Evolutionary conservation across 1,140 invertebrate genomes (phyloP), one percentile per base, ranked within the genome.

Genomic region (Sitodiplosis mosellana): DNA sequence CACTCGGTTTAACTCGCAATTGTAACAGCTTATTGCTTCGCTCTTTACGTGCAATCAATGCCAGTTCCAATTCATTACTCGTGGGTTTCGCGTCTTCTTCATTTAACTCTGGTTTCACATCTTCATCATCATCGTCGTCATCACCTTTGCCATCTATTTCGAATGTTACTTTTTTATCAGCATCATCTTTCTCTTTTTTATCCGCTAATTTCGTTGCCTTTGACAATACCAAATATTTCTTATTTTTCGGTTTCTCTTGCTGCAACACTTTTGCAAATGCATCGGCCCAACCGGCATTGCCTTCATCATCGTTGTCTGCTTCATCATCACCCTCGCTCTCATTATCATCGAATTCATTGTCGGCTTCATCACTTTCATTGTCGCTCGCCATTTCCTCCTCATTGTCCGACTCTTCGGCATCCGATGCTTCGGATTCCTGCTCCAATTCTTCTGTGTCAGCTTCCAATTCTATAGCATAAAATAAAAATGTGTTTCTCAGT

Each of bases 191-290:
- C 46, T 69, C 63, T 49, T 68, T 61, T 48, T 73, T 66, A 40
- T 69, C 59, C 54, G 73, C 69, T 58, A 80, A 59, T 59, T 78
- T 81, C 58, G 81, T 85, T 5, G 81, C 80, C 63, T 76, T 76
- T 5, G 80, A 80, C 46, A 89, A 59, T 3, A 87, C 79, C 48
- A 83, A 58, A 1, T 74, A 73, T 58, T 80, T 81, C 55, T 83
- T 83, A 37, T 73, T 71, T 66, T 82, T 81, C 2, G 81, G 80
- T 59, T 83, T 81, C 38, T 72, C 78, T 19, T 77, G 74, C 43
- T 73, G 72, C 22, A 88, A 65, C 57, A 88, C 82, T 66, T 83
- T 82, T 38, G 73, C 69, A 61, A 83, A 73, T 4, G 75, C 79
- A 64, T 82, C 75, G 41, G 78, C 80, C 80, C 71, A 77, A n/a